Evolutionary conservation across 2,888 invertebrate genomes (phyloP).

Genomic region (Eilema depressum): DNA sequence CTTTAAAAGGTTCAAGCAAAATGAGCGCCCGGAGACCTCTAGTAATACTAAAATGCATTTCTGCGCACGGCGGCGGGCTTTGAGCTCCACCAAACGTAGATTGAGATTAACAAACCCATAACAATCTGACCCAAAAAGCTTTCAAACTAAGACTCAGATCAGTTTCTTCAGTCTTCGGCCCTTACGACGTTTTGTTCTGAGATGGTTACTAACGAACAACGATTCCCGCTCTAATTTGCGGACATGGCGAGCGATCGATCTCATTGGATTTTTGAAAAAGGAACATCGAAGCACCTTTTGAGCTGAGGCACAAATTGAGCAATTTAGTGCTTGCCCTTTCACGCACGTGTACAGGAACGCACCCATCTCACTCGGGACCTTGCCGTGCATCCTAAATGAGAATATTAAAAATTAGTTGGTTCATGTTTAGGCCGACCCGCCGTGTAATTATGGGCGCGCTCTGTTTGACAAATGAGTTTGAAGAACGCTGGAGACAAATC

Average conservation of each 20-base stretch:
- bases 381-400: conserved; percentile 69
- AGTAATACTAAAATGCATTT: conserved; percentile 78
- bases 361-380: conserved; percentile 61
- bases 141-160: conserved; percentile 47
- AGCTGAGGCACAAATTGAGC: conserved; percentile 84
- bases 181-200: conserved; percentile 57
- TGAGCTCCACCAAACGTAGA: conserved; percentile 71
- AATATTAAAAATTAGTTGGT: conserved; percentile 69
- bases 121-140: conserved; percentile 42
- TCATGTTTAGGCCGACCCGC: conserved; percentile 57
- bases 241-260: conserved; percentile 86
- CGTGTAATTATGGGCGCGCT: conserved; percentile 55
- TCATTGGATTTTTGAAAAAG: conserved; percentile 85
- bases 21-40: conserved; percentile 71
- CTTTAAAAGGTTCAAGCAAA: conserved; percentile 68
- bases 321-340: conserved; percentile 79
- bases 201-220: conserved; percentile 78
- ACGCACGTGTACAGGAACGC: conserved; percentile 52
- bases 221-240: conserved; percentile 86
- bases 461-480: conserved; percentile 58
- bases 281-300: conserved; percentile 76
- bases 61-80: conserved; percentile 76
- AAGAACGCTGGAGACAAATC: conserved; percentile 56
- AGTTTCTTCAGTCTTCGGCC: conserved; percentile 34
- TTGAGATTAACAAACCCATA: conserved; percentile 62